Evolutionary conservation across 2,797 vertebrate genomes (phyloP).

Genomic region (Petrocephalus schoutedeni): DNA sequence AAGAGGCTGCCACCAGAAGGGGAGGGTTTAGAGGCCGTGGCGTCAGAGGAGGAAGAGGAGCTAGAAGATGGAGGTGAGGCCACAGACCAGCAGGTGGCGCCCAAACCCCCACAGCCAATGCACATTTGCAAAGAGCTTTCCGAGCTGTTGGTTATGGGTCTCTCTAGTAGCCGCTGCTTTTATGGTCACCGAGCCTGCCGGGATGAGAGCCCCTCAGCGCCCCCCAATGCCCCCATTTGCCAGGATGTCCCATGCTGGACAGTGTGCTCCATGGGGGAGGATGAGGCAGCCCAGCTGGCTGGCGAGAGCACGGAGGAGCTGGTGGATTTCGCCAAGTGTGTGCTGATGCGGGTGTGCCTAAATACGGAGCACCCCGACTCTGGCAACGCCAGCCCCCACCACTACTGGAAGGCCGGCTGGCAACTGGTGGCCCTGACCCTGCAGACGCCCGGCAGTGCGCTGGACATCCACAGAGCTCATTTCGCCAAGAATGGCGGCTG

Average conservation of each 20-base stretch:
- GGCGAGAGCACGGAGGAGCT: constrained; percentile 89
- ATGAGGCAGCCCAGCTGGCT: constrained; percentile 81
- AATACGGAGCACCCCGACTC: constrained; percentile 87
- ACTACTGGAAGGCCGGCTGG: constrained; percentile 94
- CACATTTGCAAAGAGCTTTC: constrained; percentile 78
- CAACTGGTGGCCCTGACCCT: constrained; percentile 95
- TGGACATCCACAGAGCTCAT: constrained; percentile 90
- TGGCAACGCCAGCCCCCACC: constrained; percentile 90
- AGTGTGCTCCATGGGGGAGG: constrained; percentile 86
- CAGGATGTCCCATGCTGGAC: constrained; percentile 67
- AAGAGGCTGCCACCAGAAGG: constrained; percentile 75
- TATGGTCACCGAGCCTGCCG: constrained; percentile 50
- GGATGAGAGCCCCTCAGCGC: constrained; percentile 47
- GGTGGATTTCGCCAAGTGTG: constrained; percentile 88
- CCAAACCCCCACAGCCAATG: constrained; percentile 74
- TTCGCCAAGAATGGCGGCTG: constrained; percentile 89
- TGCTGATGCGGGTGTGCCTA: constrained; percentile 80
- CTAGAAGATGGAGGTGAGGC: constrained; percentile 65
- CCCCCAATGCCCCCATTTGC: constrained; percentile 48
- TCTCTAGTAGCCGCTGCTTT: constrained; percentile 60
- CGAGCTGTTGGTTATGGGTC: constrained; percentile 72
- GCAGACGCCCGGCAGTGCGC: constrained; percentile 90
- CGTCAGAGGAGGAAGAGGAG: constrained; percentile 92
- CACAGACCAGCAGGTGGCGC: constrained; percentile 65
- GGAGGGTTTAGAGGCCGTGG: constrained; percentile 78